A percentile compares a stretch with the other conserved stretches of the same genome.
These are phyloP conservation scores for Actias luna DNA, from an alignment of 2,888 invertebrate species.

Conservation along the genomic window DNA sequence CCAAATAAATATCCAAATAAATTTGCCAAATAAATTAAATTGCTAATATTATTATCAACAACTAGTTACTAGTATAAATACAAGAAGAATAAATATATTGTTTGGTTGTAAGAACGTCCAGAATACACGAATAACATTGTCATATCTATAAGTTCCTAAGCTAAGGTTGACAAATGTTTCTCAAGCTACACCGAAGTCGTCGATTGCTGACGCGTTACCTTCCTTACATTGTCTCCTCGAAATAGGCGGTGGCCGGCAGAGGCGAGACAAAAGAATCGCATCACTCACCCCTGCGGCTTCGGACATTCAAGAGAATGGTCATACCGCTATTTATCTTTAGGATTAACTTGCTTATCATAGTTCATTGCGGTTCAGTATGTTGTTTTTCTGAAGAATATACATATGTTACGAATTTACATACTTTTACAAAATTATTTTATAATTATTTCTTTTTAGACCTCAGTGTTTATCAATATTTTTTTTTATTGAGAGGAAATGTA, in stretches of 20 bases:
- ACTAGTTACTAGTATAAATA: no score
- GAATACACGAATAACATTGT: neutral
- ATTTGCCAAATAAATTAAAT: no score
- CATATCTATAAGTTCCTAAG: conserved; percentile 1
- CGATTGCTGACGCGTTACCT: conserved; percentile 68
- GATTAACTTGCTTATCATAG: conserved; percentile 77
- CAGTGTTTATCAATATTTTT: no score
- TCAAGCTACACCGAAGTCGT: conserved; percentile 21
- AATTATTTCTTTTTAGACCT: no score
- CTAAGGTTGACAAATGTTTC: conserved; percentile 21
- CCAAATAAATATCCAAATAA: no score
- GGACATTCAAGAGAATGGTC: conserved; percentile 63
- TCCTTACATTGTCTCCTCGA: conserved; percentile 66
- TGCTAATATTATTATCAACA: no score
- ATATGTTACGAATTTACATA: no score
- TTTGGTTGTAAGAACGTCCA: no score
- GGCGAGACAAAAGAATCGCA: conserved; percentile 78
- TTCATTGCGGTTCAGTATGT: conserved; percentile 40
- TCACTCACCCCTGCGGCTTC: conserved; percentile 64
- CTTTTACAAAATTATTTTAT: no score
- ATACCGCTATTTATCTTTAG: conserved; percentile 72
- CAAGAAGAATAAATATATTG: neutral
- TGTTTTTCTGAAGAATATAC: neutral
- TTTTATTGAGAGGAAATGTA: no score
- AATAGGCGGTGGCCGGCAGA: conserved; percentile 33